A percentile compares a stretch with the other conserved stretches of the same genome.
Conservation (phyloP, 1,140 invertebrate species). For the Gyrodactylus bullatarudis region DNA sequence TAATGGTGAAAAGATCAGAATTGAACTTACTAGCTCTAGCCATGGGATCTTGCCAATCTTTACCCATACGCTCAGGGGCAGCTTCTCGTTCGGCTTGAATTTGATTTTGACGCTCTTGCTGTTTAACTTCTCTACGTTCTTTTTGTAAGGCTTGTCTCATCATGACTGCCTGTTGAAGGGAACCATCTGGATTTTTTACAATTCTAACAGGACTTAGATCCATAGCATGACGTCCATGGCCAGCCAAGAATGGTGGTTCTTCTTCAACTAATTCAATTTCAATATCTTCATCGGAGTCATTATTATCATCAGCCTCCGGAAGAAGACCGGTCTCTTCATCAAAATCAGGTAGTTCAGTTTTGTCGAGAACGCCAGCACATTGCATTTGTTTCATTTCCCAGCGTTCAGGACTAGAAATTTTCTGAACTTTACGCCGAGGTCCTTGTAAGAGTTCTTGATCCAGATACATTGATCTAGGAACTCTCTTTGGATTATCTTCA, state of each 20-base stretch:
- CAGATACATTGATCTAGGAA: slow-evolving; percentile 21
- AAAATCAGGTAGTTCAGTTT: slow-evolving; percentile 23
- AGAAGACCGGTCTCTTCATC: slow-evolving; percentile 24
- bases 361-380: slow-evolving; percentile 31
- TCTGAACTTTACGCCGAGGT: slow-evolving; percentile 17
- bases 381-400: slow-evolving; percentile 40
- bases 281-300: slow-evolving; percentile 49
- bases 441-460: slow-evolving; percentile 20
- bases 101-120: slow-evolving; percentile 29
- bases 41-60: slow-evolving; percentile 7
- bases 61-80: slow-evolving; percentile 22
- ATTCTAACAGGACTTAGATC: slow-evolving; percentile 77
- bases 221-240: slow-evolving; percentile 23
- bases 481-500: background rate
- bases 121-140: slow-evolving; percentile 37
- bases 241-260: slow-evolving; percentile 69
- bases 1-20: too few species aligned
- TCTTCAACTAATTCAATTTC: slow-evolving; percentile 97
- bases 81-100: slow-evolving; percentile 7
- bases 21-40: background rate
- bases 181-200: slow-evolving; percentile 34
- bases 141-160: slow-evolving; percentile 94
- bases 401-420: slow-evolving; percentile 69
- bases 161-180: slow-evolving; percentile 80
- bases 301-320: slow-evolving; percentile 19